Evolutionary conservation across 2,113 vertebrate species (phyloP).

Genomic region (Myrmecophaga tridactyla): DNA sequence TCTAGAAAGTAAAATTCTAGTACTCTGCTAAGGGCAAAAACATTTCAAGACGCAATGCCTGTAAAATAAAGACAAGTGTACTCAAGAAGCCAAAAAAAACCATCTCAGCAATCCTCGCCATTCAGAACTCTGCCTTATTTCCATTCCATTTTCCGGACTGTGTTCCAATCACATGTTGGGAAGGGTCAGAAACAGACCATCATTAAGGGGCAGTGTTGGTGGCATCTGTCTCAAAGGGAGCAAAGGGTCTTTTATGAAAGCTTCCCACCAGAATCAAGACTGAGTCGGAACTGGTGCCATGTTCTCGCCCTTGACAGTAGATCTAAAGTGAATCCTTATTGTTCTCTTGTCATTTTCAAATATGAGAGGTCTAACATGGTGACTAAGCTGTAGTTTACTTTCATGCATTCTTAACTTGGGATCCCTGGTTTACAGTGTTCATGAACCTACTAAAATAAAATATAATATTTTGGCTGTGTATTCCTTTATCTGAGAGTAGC

Average conservation of each 20-base stretch:
- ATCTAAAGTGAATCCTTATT: conserved; percentile 64
- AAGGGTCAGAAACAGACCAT: conserved; percentile 58
- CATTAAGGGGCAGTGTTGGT: conserved; percentile 71
- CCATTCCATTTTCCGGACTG: background rate
- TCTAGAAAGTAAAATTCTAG: conserved; percentile 60
- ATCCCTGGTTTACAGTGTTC: conserved; percentile 47
- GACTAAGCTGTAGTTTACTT: conserved; percentile 39
- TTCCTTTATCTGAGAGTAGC: conserved; percentile 42
- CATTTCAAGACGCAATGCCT: conserved; percentile 71
- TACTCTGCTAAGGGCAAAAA: conserved; percentile 54
- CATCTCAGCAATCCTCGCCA: conserved; percentile 33
- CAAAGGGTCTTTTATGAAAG: conserved; percentile 80
- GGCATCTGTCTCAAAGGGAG: conserved; percentile 78
- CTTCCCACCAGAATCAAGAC: conserved; percentile 68
- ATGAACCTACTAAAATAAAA: conserved; percentile 39
- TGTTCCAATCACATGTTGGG: conserved; percentile 64
- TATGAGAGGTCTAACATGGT: background rate
- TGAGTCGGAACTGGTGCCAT: conserved; percentile 65
- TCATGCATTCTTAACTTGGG: conserved; percentile 31
- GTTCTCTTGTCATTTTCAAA: conserved; percentile 60
- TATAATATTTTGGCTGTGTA: conserved; percentile 17
- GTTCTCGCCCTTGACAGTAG: conserved; percentile 36
- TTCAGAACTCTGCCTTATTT: conserved; percentile 38
- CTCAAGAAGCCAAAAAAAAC: conserved; percentile 67
- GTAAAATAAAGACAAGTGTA: conserved; percentile 75